Evolutionary conservation across 2,888 invertebrate species (phyloP), one percentile per base, ranked within the genome.

Genomic region (Vesta saturnalis): DNA sequence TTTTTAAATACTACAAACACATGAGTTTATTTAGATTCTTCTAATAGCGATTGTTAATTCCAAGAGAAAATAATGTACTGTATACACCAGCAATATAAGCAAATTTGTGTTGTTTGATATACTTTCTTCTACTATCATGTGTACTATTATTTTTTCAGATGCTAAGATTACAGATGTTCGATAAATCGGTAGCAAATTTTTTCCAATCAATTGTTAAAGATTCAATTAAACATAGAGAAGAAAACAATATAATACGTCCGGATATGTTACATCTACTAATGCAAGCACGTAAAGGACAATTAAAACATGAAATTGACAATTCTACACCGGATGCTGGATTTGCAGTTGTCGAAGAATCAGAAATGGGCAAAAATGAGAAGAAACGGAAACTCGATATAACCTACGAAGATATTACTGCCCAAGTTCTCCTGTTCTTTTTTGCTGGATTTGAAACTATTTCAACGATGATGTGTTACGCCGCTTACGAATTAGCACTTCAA

Each of bases 391-490:
- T 64, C 10, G 67, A 74, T 52, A 72, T 79, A 23, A 75, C 60
- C 8, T 86, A 88, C 64, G 83, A 85, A 0, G 88, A 89, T 60
- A 82, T 89, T 1, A 85, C 87, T 0, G 86, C 88, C 0, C 89
- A 89, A 78, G 84, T 84, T 15, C 60, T 86, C 1, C 70, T 85
- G 1, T 86, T 86, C 79, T 85, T 85, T 76, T 76, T 85, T 0
- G 86, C 84, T 15, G 86, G 86, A 1, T 85, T 83, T 68, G 85
- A 86, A 47, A 84, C 84, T 0, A 80, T 82, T 0, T 82, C 85
- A 0, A 83, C 82, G 64, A 73, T 83, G 6, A 79, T 85, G 69
- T 81, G 82, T 0, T 88, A 89, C 67, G 74, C 85, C 0, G 78
- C 87, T 0, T 83, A 88, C 39, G 89, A 89, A 76, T 21, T 64